These are phyloP conservation scores for Chrysocyon brachyurus DNA, from an alignment of 2,797 vertebrate species.

Conservation along the genomic window DNA sequence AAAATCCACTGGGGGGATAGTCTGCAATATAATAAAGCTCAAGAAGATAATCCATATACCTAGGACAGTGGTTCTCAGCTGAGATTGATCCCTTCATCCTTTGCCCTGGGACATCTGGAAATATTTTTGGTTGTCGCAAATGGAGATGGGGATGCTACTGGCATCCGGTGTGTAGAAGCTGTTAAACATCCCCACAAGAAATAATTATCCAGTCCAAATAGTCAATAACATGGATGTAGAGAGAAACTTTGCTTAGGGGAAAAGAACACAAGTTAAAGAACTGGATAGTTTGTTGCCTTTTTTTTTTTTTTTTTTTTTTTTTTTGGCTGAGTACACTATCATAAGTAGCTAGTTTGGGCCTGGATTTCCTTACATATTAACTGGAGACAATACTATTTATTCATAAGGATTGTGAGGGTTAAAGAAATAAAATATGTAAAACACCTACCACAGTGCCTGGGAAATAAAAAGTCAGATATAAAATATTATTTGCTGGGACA, in stretches of 20 bases:
- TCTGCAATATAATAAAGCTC: background rate
- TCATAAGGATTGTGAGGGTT: background rate
- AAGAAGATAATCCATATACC: background rate
- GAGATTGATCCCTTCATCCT: background rate
- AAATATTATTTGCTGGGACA: background rate
- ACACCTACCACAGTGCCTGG: background rate
- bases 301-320: background rate
- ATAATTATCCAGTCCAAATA: background rate
- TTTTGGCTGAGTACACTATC: background rate
- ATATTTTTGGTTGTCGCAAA: background rate
- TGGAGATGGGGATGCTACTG: background rate
- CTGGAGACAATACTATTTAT: background rate
- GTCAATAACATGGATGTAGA: background rate
- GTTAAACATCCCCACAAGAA: background rate
- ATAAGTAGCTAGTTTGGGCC: background rate
- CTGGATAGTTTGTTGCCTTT: background rate
- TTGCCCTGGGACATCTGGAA: background rate
- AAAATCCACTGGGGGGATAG: background rate
- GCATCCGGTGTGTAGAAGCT: background rate
- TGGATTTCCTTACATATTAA: background rate
- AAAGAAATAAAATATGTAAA: background rate
- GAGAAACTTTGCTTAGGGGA: background rate
- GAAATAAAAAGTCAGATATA: background rate
- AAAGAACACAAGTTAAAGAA: background rate
- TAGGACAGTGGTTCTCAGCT: background rate